Conservation (phyloP, 2,888 invertebrate genomes). For the Venustoraphidia nigricollis region DNA sequence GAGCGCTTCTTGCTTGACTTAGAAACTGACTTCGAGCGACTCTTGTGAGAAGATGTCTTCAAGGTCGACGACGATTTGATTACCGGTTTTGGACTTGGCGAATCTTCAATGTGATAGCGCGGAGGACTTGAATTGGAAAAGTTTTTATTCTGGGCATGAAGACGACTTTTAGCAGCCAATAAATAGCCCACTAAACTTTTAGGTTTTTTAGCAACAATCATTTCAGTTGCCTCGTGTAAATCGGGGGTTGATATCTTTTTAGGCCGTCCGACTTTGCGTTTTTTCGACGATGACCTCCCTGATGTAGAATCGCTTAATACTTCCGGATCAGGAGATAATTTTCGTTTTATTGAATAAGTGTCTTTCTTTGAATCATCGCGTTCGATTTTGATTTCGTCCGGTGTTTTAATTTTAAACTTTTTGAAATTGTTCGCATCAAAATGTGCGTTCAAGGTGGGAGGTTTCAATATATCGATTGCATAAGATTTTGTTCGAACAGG, state of each 20-base stretch:
- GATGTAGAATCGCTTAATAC: conserved; percentile 17
- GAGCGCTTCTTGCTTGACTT: conserved; percentile 19
- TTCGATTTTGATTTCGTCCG: conserved; percentile 10
- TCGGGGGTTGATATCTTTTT: conserved; percentile 45
- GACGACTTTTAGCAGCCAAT: conserved; percentile 44
- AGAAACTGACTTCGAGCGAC: conserved; percentile 17
- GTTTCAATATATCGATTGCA: conserved; percentile 22
- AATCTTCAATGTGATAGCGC: conserved; percentile 25
- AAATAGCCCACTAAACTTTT: conserved; percentile 52
- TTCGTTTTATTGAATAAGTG: conserved; percentile 6
- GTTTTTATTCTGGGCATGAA: conserved; percentile 30
- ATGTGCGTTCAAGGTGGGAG: conserved; percentile 24
- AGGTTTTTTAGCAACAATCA: conserved; percentile 69
- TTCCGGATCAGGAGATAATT: conserved; percentile 13
- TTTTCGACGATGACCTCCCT: conserved; percentile 40
- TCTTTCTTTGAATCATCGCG: conserved; percentile 12
- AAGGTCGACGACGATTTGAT: conserved; percentile 12
- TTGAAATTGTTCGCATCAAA: conserved; percentile 5
- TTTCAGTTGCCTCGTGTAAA: conserved; percentile 52
- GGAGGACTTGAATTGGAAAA: conserved; percentile 37
- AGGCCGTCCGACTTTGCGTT: conserved; percentile 69
- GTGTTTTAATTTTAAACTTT: background rate
- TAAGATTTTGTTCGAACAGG: conserved; percentile 16
- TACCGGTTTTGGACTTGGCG: conserved; percentile 14
- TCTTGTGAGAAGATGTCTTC: conserved; percentile 11